These are phyloP conservation scores for Chaetops frenatus DNA, from an alignment of 2,113 vertebrate genomes.

Conservation along the genomic window DNA sequence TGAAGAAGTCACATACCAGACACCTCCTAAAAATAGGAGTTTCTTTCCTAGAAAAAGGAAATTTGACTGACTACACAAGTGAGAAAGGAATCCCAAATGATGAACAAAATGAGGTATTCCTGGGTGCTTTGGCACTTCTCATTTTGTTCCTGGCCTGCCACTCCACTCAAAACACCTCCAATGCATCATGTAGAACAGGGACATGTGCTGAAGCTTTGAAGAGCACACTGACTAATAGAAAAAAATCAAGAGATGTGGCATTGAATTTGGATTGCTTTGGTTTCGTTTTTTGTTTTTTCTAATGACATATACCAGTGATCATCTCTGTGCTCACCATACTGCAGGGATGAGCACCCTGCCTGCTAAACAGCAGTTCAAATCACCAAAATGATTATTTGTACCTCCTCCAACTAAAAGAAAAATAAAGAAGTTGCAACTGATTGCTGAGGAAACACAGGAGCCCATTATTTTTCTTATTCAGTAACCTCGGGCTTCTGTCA, in stretches of 20 bases:
- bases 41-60: background rate
- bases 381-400: background rate
- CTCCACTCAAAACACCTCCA: background rate
- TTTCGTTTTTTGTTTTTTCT: background rate
- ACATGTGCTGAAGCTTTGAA: background rate
- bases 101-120: background rate
- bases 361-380: background rate
- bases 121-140: background rate
- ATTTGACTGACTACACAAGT: background rate
- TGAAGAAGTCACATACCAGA: background rate
- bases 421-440: background rate
- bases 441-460: background rate
- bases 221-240: background rate
- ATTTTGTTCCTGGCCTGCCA: background rate
- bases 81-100: background rate
- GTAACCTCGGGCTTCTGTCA: background rate
- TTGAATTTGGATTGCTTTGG: background rate
- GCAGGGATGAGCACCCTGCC: background rate
- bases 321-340: background rate
- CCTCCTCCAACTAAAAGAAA: background rate
- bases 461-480: background rate
- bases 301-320: background rate
- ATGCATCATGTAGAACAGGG: background rate
- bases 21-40: background rate
- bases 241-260: background rate